These are phyloP conservation scores for Thereva unica DNA, from an alignment of 2,888 invertebrate species.

Conservation along the genomic window DNA sequence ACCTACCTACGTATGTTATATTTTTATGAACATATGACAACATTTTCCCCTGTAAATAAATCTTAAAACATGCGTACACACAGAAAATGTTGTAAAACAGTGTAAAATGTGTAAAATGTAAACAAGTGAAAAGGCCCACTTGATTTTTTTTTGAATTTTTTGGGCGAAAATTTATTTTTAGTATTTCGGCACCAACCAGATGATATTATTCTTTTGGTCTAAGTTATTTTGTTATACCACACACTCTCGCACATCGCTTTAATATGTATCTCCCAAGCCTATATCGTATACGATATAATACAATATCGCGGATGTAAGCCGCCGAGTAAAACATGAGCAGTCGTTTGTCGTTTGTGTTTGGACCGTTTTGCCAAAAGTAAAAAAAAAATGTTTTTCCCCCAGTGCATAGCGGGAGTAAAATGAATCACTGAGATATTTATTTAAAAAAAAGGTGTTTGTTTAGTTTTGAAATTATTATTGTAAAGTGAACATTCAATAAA, in stretches of 20 bases:
- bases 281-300: too few relatives aligned
- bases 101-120: conserved; percentile 29
- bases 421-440: conserved; percentile 29
- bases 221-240: background rate
- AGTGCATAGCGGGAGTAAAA: conserved; percentile 13
- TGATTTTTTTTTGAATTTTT: background rate
- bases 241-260: background rate
- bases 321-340: too few relatives aligned
- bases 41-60: too few relatives aligned
- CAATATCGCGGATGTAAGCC: too few relatives aligned
- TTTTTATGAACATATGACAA: too few relatives aligned
- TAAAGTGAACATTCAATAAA: conserved; percentile 11
- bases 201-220: conserved; percentile 10
- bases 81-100: conserved; percentile 25
- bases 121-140: conserved; percentile 8
- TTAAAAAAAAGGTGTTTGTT: conserved; percentile 8
- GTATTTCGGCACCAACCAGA: conserved; percentile 6
- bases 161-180: conserved; percentile 28
- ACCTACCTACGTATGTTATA: too few relatives aligned
- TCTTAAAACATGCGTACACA: background rate
- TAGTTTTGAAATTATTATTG: conserved; percentile 6
- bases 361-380: background rate
- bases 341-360: too few relatives aligned
- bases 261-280: background rate
- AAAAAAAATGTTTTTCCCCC: background rate